Conservation (phyloP, 37 sponge, comb jelly and placozoan species). For the Oopsacas minuta region DNA sequence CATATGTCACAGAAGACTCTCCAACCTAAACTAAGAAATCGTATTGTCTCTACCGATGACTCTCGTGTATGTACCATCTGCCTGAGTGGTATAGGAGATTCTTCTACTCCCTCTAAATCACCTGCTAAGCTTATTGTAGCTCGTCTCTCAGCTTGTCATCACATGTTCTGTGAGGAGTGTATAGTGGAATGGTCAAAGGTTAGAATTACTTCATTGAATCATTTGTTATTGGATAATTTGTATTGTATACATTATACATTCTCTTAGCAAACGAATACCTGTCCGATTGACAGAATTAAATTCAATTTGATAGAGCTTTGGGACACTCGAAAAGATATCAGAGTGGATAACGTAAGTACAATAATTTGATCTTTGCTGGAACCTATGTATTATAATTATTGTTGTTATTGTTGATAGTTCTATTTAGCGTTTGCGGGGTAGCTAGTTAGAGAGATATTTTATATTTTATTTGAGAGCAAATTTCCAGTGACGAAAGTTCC, state of each 20-base stretch:
- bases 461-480: no score
- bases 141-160: conserved; percentile 37
- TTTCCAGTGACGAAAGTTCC: no score
- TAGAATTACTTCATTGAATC: not conserved
- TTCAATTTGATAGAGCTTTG: conserved; percentile 40
- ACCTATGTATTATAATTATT: no score
- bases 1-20: not conserved
- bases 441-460: no score
- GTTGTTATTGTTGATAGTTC: no score
- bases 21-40: not conserved
- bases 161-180: conserved; percentile 56
- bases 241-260: not conserved
- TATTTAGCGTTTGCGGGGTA: no score
- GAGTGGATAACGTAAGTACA: conserved; percentile 15
- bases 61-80: conserved; percentile 32
- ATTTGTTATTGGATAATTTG: not conserved
- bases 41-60: not conserved
- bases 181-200: conserved; percentile 77
- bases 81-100: conserved; percentile 23
- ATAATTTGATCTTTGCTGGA: no score
- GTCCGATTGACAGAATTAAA: conserved; percentile 56
- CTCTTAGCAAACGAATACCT: conserved; percentile 61
- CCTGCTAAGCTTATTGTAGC: conserved; percentile 23
- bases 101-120: conserved; percentile 4
- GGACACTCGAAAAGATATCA: not conserved